These are phyloP conservation scores for Chloropsis cyanopogon DNA, from an alignment of 2,113 vertebrate species.

Conservation along the genomic window DNA sequence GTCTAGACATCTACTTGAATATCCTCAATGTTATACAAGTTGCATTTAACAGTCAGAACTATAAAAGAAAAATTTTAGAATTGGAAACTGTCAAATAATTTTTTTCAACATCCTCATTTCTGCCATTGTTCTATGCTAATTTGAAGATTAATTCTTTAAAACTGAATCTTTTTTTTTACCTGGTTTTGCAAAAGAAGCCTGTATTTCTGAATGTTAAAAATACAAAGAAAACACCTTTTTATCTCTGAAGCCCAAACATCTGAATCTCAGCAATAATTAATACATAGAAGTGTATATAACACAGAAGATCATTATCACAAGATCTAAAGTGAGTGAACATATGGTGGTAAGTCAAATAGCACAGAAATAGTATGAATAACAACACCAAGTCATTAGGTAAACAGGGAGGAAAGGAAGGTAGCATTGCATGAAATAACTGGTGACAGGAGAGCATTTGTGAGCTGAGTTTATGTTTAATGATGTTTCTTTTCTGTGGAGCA, in stretches of 20 bases:
- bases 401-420: constrained; percentile 22
- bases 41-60: background rate
- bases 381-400: constrained; percentile 32
- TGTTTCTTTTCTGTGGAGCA: background rate
- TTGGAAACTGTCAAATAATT: background rate
- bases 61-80: background rate
- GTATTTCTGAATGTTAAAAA: background rate
- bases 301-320: constrained; percentile 1
- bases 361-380: constrained; percentile 33
- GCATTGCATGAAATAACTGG: constrained; percentile 41
- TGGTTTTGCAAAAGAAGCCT: background rate
- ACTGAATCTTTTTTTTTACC: background rate
- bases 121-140: background rate
- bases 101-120: background rate
- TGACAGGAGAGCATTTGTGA: constrained; percentile 25
- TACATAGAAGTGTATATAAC: background rate
- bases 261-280: constrained; percentile 25
- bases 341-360: constrained; percentile 43
- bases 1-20: background rate
- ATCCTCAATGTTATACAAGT: background rate
- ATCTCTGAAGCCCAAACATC: background rate
- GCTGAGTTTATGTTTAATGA: constrained; percentile 14
- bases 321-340: constrained; percentile 14
- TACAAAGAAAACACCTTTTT: background rate
- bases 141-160: background rate